A percentile compares a stretch with the other conserved stretches of the same genome.
Conservation (phyloP, 2,888 invertebrate genomes). For the Euclidia mi region DNA sequence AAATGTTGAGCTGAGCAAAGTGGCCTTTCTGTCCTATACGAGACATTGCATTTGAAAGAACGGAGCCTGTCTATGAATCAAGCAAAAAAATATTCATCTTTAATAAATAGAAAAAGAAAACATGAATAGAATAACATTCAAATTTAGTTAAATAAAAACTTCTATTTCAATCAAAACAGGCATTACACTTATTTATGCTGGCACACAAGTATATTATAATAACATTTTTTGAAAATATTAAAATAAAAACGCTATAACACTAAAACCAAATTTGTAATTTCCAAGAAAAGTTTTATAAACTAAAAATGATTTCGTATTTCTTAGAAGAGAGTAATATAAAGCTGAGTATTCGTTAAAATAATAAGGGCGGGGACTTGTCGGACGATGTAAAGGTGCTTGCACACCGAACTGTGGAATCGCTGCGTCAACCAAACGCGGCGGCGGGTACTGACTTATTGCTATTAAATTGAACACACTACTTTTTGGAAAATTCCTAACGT, state of each 20-base stretch:
- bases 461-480: conserved; percentile 73
- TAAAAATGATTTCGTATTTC: conserved; percentile 3
- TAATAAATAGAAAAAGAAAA: too few species aligned
- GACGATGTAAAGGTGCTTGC: conserved; percentile 49
- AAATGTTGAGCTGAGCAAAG: too few species aligned
- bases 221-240: not conserved
- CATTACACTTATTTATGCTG: not conserved
- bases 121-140: too few species aligned
- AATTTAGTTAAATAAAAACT: too few species aligned
- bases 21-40: too few species aligned
- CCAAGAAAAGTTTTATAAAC: not conserved
- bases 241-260: not conserved
- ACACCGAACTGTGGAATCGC: conserved; percentile 66
- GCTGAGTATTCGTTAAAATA: conserved; percentile 16
- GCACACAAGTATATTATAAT: not conserved
- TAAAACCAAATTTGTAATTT: conserved; percentile 2
- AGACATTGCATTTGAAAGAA: too few species aligned
- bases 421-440: conserved; percentile 64
- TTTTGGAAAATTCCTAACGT: conserved; percentile 61
- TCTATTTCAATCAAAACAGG: not conserved
- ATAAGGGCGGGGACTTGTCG: conserved; percentile 38
- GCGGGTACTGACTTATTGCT: conserved; percentile 73
- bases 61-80: too few species aligned
- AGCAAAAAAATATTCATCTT: too few species aligned
- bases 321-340: conserved; percentile 10